A percentile compares a stretch with the other conserved stretches of the same genome.
These are phyloP conservation scores for Sciurus niger DNA, from an alignment of 2,113 vertebrate species.

Conservation along the genomic window DNA sequence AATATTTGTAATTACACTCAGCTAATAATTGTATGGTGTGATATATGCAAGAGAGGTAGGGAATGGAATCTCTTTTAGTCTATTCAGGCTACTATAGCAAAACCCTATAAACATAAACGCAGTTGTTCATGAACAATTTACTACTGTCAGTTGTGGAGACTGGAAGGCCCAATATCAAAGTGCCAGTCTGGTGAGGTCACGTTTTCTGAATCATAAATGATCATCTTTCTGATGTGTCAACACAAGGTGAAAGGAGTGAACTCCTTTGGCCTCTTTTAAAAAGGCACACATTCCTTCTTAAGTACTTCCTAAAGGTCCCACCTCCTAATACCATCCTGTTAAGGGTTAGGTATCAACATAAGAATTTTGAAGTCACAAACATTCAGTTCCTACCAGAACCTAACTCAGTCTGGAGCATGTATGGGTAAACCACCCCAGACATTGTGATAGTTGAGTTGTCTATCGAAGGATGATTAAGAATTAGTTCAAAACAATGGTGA, in stretches of 20 bases:
- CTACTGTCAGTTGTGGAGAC: neutral
- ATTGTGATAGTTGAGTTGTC: neutral
- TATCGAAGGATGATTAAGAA: neutral
- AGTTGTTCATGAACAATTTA: neutral
- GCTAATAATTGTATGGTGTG: neutral
- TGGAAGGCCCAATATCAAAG: neutral
- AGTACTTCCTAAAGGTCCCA: neutral
- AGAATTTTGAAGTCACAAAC: neutral
- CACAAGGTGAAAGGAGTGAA: neutral
- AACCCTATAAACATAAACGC: neutral
- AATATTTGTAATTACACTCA: neutral
- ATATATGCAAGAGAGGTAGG: neutral
- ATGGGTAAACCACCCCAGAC: neutral
- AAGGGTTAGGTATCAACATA: neutral
- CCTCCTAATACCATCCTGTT: neutral
- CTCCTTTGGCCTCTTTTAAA: too few relatives aligned
- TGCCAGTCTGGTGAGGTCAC: neutral
- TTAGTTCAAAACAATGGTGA: neutral
- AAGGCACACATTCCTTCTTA: fast-evolving
- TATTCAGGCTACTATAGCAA: neutral
- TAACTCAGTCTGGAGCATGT: neutral
- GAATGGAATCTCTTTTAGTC: neutral
- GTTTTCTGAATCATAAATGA: too few relatives aligned
- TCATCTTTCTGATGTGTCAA: neutral
- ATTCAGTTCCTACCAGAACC: neutral